These are phyloP conservation scores for Geococcyx californianus DNA, from an alignment of 2,113 vertebrate species.

Conservation along the genomic window DNA sequence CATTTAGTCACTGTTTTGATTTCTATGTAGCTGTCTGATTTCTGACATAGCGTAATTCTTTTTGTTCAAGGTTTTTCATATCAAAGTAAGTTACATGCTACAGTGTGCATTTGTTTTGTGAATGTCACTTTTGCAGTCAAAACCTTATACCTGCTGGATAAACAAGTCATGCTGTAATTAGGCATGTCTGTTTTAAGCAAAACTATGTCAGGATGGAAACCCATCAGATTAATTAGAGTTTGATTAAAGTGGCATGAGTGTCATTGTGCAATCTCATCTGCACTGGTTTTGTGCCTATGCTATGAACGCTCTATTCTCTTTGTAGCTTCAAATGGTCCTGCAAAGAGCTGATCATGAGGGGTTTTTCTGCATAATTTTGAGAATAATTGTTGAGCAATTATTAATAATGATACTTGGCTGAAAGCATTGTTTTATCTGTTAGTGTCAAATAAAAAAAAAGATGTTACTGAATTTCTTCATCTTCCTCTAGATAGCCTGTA, in stretches of 20 bases:
- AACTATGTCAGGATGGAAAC: constrained; percentile 38
- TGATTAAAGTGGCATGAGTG: constrained; percentile 39
- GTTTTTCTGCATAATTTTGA: neutral
- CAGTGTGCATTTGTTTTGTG: constrained; percentile 14
- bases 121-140: neutral
- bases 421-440: neutral
- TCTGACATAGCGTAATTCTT: constrained; percentile 11
- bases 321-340: neutral
- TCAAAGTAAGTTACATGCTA: constrained; percentile 18
- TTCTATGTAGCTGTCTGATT: constrained; percentile 14
- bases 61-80: constrained; percentile 18
- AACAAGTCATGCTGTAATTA: constrained; percentile 54
- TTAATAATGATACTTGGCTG: neutral
- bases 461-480: neutral
- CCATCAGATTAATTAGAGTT: constrained; percentile 36
- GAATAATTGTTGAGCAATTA: neutral
- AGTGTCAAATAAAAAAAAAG: neutral
- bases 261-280: neutral
- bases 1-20: neutral
- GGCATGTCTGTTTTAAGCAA: constrained; percentile 42
- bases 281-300: neutral
- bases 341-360: neutral
- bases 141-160: constrained; percentile 24
- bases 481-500: neutral
- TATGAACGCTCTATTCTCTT: neutral